A percentile compares a stretch with the other conserved stretches of the same genome.
Conservation (phyloP, 2,888 invertebrate species). For the Schizaphis graminum region DNA sequence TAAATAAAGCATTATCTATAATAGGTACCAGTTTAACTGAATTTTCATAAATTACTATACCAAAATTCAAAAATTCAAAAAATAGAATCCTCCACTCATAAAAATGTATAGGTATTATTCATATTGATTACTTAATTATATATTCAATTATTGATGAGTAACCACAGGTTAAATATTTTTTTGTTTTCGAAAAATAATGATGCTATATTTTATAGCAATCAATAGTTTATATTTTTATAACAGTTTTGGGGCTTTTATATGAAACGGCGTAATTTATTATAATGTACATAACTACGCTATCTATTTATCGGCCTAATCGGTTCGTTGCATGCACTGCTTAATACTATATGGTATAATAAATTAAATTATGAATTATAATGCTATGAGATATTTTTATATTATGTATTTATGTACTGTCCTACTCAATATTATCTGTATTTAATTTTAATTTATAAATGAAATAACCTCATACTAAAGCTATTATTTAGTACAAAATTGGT, state of each 20-base stretch:
- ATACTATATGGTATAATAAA: background rate
- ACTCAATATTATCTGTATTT: no score
- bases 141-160: no score
- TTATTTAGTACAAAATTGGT: background rate
- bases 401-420: background rate
- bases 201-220: background rate
- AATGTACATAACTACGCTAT: background rate
- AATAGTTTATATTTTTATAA: background rate
- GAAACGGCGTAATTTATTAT: background rate
- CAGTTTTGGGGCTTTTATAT: background rate
- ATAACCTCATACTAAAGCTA: background rate
- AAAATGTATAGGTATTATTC: no score
- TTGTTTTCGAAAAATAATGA: background rate
- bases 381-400: background rate
- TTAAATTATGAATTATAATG: background rate
- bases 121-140: background rate
- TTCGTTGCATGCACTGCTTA: background rate
- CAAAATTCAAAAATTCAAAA: background rate
- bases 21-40: no score
- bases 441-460: background rate
- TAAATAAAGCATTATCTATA: no score
- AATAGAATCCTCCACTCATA: background rate
- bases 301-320: background rate
- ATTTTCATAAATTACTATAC: background rate
- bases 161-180: background rate